Evolutionary conservation across 1,140 invertebrate species (phyloP).

Genomic region (Belonocnema kinseyi): DNA sequence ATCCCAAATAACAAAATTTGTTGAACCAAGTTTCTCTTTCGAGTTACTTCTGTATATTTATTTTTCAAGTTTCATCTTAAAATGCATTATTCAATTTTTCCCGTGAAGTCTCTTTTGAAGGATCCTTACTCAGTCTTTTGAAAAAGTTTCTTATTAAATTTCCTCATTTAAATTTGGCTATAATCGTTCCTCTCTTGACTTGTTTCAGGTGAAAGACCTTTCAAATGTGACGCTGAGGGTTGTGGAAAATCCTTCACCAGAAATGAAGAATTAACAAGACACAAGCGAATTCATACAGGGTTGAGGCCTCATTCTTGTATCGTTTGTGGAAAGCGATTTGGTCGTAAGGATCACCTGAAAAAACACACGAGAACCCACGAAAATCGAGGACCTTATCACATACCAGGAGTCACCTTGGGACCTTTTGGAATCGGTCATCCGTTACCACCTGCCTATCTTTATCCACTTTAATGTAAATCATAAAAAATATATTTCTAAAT

Average conservation of each 20-base stretch:
- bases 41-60: no score
- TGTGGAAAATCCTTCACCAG: conserved; percentile 94
- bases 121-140: neutral
- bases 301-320: conserved; percentile 86
- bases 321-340: conserved; percentile 90
- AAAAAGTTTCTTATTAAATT: conserved; percentile 18
- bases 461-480: conserved; percentile 40
- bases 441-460: conserved; percentile 36
- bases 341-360: conserved; percentile 91
- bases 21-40: no score
- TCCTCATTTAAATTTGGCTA: conserved; percentile 20
- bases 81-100: conserved; percentile 29
- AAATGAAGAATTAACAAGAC: conserved; percentile 94
- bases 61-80: conserved; percentile 11
- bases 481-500: neutral
- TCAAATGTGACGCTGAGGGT: conserved; percentile 87
- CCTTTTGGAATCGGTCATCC: conserved; percentile 47
- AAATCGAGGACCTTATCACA: conserved; percentile 55
- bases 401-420: conserved; percentile 44
- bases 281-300: conserved; percentile 93
- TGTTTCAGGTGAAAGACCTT: conserved; percentile 87
- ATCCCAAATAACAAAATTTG: no score
- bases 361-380: conserved; percentile 87
- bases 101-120: neutral
- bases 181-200: conserved; percentile 42